Conservation (phyloP, 2,888 invertebrate genomes). For the Drosophila trichaetosa region DNA sequence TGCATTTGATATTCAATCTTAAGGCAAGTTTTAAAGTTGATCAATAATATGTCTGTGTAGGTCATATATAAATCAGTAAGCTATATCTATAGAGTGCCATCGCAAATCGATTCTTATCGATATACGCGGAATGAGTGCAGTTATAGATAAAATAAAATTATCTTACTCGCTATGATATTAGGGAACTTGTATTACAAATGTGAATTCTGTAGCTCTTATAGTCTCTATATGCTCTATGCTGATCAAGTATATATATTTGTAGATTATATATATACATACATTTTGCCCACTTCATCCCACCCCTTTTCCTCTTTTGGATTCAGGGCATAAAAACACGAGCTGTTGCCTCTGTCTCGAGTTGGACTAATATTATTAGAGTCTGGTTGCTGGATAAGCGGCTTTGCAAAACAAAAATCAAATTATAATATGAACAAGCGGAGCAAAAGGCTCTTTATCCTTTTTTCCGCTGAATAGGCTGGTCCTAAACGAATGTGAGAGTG, state of each 20-base stretch:
- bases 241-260: not conserved
- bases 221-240: not conserved
- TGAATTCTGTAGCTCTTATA: not conserved
- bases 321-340: not conserved
- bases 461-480: conserved; percentile 15
- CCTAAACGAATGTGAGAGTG: not conserved
- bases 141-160: not conserved
- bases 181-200: not conserved
- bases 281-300: not conserved
- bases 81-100: not conserved
- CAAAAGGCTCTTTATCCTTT: conserved; percentile 30
- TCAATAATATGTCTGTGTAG: rapidly evolving
- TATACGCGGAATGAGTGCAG: not conserved
- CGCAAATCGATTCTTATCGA: not conserved
- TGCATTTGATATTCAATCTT: too few species aligned
- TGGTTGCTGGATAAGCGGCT: conserved; percentile 56
- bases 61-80: too few species aligned
- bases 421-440: conserved; percentile 58
- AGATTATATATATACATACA: not conserved
- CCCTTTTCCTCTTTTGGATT: not conserved
- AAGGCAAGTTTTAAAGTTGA: too few species aligned
- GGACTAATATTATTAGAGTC: conserved; percentile 47
- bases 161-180: not conserved
- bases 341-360: conserved; percentile 13
- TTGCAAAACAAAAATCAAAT: conserved; percentile 60